Conservation (phyloP, 2,888 invertebrate species). For the Globia sparganii region DNA sequence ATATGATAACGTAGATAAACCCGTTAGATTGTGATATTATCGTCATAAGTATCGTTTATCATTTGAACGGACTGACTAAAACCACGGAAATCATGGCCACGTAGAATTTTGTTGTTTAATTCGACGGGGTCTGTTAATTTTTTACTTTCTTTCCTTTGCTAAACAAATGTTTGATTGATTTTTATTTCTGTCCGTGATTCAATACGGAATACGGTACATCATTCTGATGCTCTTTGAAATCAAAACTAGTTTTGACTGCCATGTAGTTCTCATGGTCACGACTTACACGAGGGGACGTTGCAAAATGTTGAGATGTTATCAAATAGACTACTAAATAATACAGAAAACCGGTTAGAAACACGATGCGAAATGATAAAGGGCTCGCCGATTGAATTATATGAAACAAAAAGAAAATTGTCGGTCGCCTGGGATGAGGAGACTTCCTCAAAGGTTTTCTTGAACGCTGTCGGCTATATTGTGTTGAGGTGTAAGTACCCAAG, state of each 20-base stretch:
- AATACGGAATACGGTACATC: not conserved
- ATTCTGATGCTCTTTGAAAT: not conserved
- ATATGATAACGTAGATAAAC: conserved; percentile 33
- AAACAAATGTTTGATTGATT: conserved; percentile 17
- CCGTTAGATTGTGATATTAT: conserved; percentile 18
- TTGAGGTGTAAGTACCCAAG: not conserved
- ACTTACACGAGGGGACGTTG: conserved; percentile 17
- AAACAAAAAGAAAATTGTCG: conserved; percentile 15
- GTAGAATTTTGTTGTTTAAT: conserved; percentile 11
- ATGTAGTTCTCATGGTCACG: conserved; percentile 34
- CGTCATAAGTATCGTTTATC: conserved; percentile 10
- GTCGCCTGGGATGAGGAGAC: not conserved
- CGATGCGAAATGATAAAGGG: conserved; percentile 6
- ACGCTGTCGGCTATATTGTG: not conserved
- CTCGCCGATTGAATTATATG: not conserved
- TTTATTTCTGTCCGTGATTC: not conserved
- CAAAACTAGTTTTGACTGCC: conserved; percentile 28
- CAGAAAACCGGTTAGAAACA: conserved; percentile 15
- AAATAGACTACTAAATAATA: conserved; percentile 21
- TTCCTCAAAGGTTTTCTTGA: not conserved
- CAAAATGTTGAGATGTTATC: conserved; percentile 39
- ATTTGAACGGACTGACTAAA: conserved; percentile 5
- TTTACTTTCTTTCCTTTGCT: conserved; percentile 11
- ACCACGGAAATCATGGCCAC: conserved; percentile 18
- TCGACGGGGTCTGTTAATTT: conserved; percentile 7